phyloP scores from a whole-genome alignment of 1,140 invertebrate genomes.

The Leptoteleia sp. region DNA sequence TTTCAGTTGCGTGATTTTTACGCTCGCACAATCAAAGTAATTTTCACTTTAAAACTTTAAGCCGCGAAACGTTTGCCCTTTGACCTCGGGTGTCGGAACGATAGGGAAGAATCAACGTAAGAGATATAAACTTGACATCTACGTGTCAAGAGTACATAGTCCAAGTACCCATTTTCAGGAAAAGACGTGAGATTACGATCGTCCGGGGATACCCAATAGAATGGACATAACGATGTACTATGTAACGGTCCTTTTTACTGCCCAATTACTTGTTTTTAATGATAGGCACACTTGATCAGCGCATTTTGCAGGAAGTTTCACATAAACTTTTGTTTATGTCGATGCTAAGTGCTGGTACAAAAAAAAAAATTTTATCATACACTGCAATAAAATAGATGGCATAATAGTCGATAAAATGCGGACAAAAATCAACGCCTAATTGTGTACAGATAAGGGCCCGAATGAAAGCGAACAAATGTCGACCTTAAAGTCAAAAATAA shows the following conservation, averaged over 20 bases:
- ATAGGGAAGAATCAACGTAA: constrained; percentile 35
- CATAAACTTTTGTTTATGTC: constrained; percentile 58
- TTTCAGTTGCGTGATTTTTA: constrained; percentile 8
- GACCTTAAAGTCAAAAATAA: neutral
- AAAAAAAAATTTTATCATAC: constrained; percentile 31
- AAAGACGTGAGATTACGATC: constrained; percentile 67
- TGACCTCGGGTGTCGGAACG: constrained; percentile 34
- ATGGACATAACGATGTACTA: constrained; percentile 57
- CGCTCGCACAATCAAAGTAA: constrained; percentile 19
- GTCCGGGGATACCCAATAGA: constrained; percentile 52
- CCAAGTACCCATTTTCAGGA: constrained; percentile 62
- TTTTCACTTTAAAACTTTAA: constrained; percentile 15
- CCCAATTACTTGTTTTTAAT: constrained; percentile 67
- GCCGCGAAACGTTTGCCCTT: constrained; percentile 32
- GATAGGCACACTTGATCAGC: constrained; percentile 56
- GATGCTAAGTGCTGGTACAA: neutral
- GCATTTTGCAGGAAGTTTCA: constrained; percentile 52
- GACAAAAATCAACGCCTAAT: constrained; percentile 17
- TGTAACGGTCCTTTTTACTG: constrained; percentile 65
- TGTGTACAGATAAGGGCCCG: constrained; percentile 11
- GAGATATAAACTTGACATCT: constrained; percentile 61
- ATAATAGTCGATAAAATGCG: constrained; percentile 35
- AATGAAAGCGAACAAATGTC: constrained; percentile 18
- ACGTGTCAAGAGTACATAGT: constrained; percentile 60
- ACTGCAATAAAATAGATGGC: constrained; percentile 27